Base-by-base conservation (phyloP, 1,140 invertebrate genomes). In the Drosophila bipectinata region DNA sequence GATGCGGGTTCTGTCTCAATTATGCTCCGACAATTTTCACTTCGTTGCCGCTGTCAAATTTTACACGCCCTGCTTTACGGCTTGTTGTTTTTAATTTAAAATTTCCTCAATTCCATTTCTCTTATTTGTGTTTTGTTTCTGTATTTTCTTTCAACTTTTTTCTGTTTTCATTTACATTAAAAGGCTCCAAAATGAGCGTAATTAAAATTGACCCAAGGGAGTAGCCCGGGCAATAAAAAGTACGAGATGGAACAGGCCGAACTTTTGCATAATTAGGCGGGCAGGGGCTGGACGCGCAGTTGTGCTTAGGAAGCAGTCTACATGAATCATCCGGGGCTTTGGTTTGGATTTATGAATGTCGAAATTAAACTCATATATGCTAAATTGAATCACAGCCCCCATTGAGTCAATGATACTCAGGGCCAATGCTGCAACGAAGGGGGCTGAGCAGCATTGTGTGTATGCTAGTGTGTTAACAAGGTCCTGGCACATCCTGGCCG, bases 171-270 rank as follows among this genome's bases (percentile, higher is more conserved):
- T 77, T 81, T 77, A 51, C 68, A 77, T 77, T 77, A 77, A 77
- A 77, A 77, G 61, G 72, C 72, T 67, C 72, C 57, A 71, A 18
- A 88, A 88, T 88, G 83, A 88, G 61, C 76, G 83, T 83, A 88
- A 88, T 88, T 88, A 89, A 88, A 88, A 88, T 88, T 88, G 83
- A 88, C 83, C 83, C 83, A 83, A 76, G 76, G 72, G 83, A 78
- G 73, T 63, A 64, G 72, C 62, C 56, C 62, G 32, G 63, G 39
- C 49, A 67, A 52, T 54, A 72, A 81, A 76, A 59, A 44, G 61
- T 56, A 41, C 49, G 52, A 54, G 61, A 37, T 48, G 49, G 41
- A 63, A 55, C 41, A 48, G 63, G 45, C 57, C 59, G 37, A 71
- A 80, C 53, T 82, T 82, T 81, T 68, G 69, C 66, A 81, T 81